These are phyloP conservation scores for Boloria euphrosyne DNA, from an alignment of 2,888 invertebrate species.

Conservation along the genomic window DNA sequence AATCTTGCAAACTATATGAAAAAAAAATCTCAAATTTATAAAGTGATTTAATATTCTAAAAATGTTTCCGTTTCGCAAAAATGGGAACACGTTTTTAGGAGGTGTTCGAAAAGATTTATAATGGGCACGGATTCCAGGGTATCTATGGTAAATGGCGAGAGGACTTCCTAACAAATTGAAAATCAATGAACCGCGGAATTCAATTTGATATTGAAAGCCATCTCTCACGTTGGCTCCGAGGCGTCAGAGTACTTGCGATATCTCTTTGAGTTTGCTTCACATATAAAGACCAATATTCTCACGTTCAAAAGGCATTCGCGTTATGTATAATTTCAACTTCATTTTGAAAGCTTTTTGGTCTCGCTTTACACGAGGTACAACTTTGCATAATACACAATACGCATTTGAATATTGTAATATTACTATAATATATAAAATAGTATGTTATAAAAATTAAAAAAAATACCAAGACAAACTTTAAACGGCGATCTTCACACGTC, in stretches of 20 bases:
- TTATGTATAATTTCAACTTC: constrained; percentile 44
- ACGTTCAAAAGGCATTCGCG: constrained; percentile 50
- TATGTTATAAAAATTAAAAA: no score
- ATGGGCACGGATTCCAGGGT: constrained; percentile 62
- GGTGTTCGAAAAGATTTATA: constrained; percentile 61
- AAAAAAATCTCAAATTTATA: neutral
- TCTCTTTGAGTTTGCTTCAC: constrained; percentile 71
- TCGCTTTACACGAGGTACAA: constrained; percentile 2
- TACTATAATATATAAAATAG: no score
- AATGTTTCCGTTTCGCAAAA: constrained; percentile 20
- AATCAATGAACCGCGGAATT: constrained; percentile 86
- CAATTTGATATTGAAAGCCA: constrained; percentile 85
- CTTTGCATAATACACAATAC: no score
- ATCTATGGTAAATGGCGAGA: constrained; percentile 75
- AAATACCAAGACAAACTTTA: no score
- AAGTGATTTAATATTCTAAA: constrained; percentile 10
- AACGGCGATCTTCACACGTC: no score
- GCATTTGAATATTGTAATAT: no score
- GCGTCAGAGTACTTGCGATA: constrained; percentile 63
- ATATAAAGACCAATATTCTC: constrained; percentile 62
- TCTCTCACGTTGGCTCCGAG: constrained; percentile 71
- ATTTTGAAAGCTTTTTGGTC: constrained; percentile 31
- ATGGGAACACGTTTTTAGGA: constrained; percentile 26
- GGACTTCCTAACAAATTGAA: constrained; percentile 81
- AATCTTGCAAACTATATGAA: neutral